Percentiles rank a stretch among this genome's conserved stretches.
phyloP scores from a whole-genome alignment of 2,797 vertebrate genomes.

The Clarias platycephalus region DNA sequence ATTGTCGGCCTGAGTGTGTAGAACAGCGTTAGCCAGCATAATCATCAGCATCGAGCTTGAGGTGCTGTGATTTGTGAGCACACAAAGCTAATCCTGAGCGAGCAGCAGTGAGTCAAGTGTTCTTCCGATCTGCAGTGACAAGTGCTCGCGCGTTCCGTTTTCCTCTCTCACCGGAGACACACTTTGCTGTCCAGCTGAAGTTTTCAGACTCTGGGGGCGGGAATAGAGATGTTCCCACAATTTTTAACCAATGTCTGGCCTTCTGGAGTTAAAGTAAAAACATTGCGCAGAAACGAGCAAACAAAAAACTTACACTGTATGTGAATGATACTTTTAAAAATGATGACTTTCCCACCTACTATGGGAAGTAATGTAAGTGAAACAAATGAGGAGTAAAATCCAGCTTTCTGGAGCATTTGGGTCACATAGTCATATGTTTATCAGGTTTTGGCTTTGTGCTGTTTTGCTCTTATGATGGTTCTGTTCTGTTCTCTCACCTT shows the following conservation, averaged over 20 bases:
- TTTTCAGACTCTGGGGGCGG: conserved; percentile 1
- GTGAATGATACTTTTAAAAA: neutral
- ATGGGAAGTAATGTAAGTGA: neutral
- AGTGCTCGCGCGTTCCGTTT: neutral
- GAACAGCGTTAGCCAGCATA: neutral
- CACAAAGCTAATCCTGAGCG: conserved; percentile 1
- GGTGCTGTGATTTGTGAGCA: neutral
- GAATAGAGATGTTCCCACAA: conserved; percentile 9
- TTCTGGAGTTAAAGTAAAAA: neutral
- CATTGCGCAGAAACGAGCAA: neutral
- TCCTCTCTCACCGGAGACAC: neutral
- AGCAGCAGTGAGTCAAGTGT: neutral
- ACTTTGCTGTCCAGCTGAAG: neutral
- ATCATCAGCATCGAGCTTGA: neutral
- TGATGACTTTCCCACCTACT: neutral
- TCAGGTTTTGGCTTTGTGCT: neutral
- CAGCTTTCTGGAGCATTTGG: neutral
- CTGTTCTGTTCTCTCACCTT: neutral
- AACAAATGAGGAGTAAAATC: neutral
- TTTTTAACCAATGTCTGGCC: neutral
- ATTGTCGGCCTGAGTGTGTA: neutral
- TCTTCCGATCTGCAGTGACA: neutral
- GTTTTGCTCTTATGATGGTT: neutral
- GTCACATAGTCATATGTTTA: neutral
- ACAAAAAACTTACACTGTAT: neutral